Percentiles rank a stretch among this genome's conserved stretches.
Conservation (phyloP, 2,888 invertebrate species). For the Drosophila tanythrix region DNA sequence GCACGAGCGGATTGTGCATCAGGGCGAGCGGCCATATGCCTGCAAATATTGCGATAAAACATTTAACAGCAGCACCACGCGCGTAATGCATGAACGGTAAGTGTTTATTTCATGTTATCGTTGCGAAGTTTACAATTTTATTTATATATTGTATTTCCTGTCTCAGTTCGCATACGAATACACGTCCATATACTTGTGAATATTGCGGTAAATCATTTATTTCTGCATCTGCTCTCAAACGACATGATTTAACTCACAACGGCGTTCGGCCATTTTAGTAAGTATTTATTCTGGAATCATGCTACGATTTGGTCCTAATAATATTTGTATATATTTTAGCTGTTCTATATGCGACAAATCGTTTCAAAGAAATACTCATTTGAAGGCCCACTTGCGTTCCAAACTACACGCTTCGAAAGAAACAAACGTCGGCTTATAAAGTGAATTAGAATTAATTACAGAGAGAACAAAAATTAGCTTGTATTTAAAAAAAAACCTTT, state of each 20-base stretch:
- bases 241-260: conserved; percentile 70
- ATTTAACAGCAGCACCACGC: conserved; percentile 79
- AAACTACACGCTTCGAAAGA: conserved; percentile 46
- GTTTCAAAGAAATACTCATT: conserved; percentile 66
- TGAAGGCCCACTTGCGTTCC: conserved; percentile 64
- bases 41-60: conserved; percentile 76
- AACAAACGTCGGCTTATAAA: background rate
- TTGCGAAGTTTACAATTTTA: background rate
- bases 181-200: conserved; percentile 76
- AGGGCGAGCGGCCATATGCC: conserved; percentile 81
- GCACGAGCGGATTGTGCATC: conserved; percentile 69
- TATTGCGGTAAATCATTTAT: conserved; percentile 77
- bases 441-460: background rate
- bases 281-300: conserved; percentile 24
- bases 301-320: background rate
- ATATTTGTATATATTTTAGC: conserved; percentile 29
- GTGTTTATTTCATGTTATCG: background rate
- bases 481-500: background rate
- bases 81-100: conserved; percentile 81
- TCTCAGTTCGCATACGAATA: conserved; percentile 79
- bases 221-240: conserved; percentile 79
- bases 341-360: conserved; percentile 55
- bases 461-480: background rate
- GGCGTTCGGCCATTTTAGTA: conserved; percentile 59
- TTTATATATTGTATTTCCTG: conserved; percentile 1